Evolutionary conservation across 2,888 invertebrate species (phyloP), one percentile per base, ranked within the genome.

Genomic region (Ptychoptera contaminata): DNA sequence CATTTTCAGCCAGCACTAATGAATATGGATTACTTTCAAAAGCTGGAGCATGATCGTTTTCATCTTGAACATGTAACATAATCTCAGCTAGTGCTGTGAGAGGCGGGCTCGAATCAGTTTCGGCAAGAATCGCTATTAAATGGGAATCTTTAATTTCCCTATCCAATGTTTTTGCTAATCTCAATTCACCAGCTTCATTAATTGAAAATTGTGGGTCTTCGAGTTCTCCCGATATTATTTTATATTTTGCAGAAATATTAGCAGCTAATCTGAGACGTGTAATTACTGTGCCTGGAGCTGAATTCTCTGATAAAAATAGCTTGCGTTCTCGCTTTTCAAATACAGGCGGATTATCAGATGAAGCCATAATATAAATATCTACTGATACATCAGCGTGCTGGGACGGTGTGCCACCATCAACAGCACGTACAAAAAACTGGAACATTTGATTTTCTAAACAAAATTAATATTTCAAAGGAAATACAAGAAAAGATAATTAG

Each of bases 361-460:
- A 65, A 41, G 76, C 75, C 71, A 84, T 81, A 52, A 94, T 76
- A 58, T 77, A 74, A 53, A 94, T 76, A 47, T 77, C 76, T 29
- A 94, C 77, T 7, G 91, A 82, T 44, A 88, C 83, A 59, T 88
- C 85, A 35, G 77, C 75, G 61, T 86, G 81, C 51, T 82, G 78
- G 37, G 82, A 76, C 46, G 73, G 75, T 11, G 71, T 69, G 1
- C 91, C 91, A 55, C 74, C 74, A 68, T 94, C 93, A 43, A 77
- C 77, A 12, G 90, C 94, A 48, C 87, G 76, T 43, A 94, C 81
- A 67, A 92, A 91, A 62, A 93, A 83, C 67, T 87, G 87, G 62
- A 88, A 80, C 44, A 80, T 71, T 62, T 82, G 77, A 47, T 81
- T 81, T 60, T 77, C 83, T 30, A 51, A 50, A 81, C 56, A 40